phyloP scores from a whole-genome alignment of 2,888 invertebrate species.

The Dicyrtomina minuta region DNA sequence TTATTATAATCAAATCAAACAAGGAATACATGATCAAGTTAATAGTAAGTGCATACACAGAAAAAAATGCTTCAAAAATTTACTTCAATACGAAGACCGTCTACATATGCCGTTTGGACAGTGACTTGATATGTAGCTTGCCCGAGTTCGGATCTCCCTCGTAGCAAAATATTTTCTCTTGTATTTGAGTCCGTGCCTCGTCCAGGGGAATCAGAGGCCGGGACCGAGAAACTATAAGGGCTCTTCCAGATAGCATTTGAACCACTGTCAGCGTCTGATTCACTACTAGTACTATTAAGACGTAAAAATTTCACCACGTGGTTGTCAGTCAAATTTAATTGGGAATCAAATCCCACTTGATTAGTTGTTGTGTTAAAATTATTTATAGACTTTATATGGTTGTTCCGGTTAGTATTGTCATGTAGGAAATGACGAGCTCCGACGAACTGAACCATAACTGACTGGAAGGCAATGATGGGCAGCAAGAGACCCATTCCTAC shows the following conservation, averaged over 20 bases:
- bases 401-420: background rate
- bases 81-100: slow-evolving; percentile 51
- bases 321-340: background rate
- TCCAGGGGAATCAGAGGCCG: background rate
- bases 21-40: no score
- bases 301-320: background rate
- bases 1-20: no score
- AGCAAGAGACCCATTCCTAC: slow-evolving; percentile 28
- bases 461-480: slow-evolving; percentile 27
- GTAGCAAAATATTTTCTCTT: background rate
- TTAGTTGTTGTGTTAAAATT: background rate
- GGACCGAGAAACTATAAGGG: background rate
- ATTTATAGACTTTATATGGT: background rate
- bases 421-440: background rate
- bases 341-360: background rate
- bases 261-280: background rate
- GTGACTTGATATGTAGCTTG: slow-evolving; percentile 29
- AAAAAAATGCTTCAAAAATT: no score
- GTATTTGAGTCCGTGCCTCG: background rate
- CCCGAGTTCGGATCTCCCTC: background rate
- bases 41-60: no score
- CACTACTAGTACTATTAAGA: background rate
- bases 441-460: background rate
- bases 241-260: background rate
- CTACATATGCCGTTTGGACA: slow-evolving; percentile 43